Evolutionary conservation across 2,113 vertebrate genomes (phyloP).

Genomic region (Aegithalos caudatus): DNA sequence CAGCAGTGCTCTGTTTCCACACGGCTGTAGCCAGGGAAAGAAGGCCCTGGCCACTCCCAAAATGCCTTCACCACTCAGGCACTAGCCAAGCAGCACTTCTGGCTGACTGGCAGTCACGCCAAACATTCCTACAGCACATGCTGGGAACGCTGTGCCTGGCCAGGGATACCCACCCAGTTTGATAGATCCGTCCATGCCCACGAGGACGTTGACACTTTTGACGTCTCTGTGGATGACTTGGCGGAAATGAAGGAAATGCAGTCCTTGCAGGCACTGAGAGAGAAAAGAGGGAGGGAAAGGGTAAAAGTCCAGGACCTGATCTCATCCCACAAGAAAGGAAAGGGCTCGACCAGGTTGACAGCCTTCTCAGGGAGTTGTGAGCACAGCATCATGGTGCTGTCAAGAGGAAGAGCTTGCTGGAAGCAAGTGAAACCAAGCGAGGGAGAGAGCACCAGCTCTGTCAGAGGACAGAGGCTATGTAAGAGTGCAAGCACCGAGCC

Average conservation of each 20-base stretch:
- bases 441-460: accelerated
- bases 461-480: too few species aligned
- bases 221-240: not conserved
- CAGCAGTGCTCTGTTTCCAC: not conserved
- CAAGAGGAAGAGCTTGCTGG: not conserved
- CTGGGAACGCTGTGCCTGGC: accelerated
- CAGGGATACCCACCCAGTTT: not conserved
- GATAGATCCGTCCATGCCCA: not conserved
- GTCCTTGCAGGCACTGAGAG: not conserved
- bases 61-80: accelerated
- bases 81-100: not conserved
- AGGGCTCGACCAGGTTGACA: accelerated
- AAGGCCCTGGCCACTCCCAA: not conserved
- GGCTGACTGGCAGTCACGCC: accelerated
- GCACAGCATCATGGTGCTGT: accelerated
- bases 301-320: too few species aligned
- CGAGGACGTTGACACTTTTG: not conserved
- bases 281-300: not conserved
- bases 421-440: not conserved
- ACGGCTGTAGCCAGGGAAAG: accelerated
- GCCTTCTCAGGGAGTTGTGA: not conserved
- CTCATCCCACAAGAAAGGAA: too few species aligned
- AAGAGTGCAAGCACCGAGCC: too few species aligned
- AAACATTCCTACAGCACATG: too few species aligned
- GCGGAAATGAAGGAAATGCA: not conserved